These are phyloP conservation scores for Epizoanthus scotinus DNA, from an alignment of 92 coral and sea anemone species.

Conservation along the genomic window DNA sequence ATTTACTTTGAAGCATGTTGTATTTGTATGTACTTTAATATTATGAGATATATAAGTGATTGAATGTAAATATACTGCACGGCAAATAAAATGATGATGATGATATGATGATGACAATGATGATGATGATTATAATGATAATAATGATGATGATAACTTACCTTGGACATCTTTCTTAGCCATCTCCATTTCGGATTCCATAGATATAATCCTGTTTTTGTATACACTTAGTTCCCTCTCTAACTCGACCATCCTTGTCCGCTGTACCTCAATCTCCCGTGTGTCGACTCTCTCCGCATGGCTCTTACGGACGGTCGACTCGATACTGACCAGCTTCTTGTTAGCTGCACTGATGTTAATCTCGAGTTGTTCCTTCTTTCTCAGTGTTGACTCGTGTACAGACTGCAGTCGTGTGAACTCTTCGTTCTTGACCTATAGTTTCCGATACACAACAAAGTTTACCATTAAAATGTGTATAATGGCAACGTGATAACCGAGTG, in stretches of 20 bases:
- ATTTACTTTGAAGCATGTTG: too few species aligned
- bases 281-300: slow-evolving; percentile 42
- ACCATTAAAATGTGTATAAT: too few species aligned
- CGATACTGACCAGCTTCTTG: slow-evolving; percentile 51
- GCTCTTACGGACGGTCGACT: slow-evolving; percentile 50
- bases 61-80: too few species aligned
- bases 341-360: slow-evolving; percentile 51
- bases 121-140: too few species aligned
- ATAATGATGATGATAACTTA: too few species aligned
- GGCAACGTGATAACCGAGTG: too few species aligned
- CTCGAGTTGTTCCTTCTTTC: slow-evolving; percentile 79
- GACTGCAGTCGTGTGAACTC: slow-evolving; percentile 40
- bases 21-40: too few species aligned
- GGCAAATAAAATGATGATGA: too few species aligned
- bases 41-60: too few species aligned
- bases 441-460: neutral
- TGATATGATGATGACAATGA: too few species aligned
- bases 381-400: slow-evolving; percentile 51
- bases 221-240: slow-evolving; percentile 60
- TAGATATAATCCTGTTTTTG: slow-evolving; percentile 57
- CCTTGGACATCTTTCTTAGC: slow-evolving; percentile 68
- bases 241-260: slow-evolving; percentile 52
- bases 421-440: slow-evolving; percentile 35
- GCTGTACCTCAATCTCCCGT: slow-evolving; percentile 64
- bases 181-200: slow-evolving; percentile 69